Conservation (phyloP, 2,113 vertebrate genomes). For the Panthera uncia region DNA sequence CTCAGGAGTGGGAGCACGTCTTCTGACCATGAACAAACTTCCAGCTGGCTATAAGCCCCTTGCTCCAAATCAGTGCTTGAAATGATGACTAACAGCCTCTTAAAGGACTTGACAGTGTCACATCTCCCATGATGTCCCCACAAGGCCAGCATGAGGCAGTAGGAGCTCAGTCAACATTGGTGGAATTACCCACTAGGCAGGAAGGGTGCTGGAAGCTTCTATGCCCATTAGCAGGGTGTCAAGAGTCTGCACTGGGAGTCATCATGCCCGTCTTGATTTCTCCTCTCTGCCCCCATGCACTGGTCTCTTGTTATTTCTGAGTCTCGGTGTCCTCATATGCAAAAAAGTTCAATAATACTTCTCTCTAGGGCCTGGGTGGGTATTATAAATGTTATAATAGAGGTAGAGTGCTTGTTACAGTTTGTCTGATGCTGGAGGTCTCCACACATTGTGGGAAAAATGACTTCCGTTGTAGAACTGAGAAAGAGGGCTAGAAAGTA, state of each 20-base stretch:
- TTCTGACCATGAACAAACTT: background rate
- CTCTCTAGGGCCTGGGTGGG: background rate
- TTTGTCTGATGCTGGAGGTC: background rate
- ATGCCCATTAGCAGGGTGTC: background rate
- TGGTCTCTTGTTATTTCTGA: background rate
- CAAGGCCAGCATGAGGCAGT: background rate
- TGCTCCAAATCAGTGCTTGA: background rate
- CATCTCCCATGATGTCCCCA: background rate
- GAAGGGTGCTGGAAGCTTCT: background rate
- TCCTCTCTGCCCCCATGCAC: background rate
- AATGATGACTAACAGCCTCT: background rate
- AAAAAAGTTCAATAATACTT: background rate
- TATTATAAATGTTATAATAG: background rate
- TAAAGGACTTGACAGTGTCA: background rate
- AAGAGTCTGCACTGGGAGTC: background rate
- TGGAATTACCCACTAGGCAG: background rate
- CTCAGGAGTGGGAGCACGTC: background rate
- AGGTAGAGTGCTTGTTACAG: background rate
- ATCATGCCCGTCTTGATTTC: background rate
- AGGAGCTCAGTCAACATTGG: background rate
- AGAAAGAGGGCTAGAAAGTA: background rate
- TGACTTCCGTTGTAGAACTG: background rate
- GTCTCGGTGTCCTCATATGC: background rate
- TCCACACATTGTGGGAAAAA: background rate
- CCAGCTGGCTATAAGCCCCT: background rate